A percentile compares a stretch with the other conserved stretches of the same genome.
Conservation (phyloP, 2,888 invertebrate genomes). For the Ectemnius continuus region DNA sequence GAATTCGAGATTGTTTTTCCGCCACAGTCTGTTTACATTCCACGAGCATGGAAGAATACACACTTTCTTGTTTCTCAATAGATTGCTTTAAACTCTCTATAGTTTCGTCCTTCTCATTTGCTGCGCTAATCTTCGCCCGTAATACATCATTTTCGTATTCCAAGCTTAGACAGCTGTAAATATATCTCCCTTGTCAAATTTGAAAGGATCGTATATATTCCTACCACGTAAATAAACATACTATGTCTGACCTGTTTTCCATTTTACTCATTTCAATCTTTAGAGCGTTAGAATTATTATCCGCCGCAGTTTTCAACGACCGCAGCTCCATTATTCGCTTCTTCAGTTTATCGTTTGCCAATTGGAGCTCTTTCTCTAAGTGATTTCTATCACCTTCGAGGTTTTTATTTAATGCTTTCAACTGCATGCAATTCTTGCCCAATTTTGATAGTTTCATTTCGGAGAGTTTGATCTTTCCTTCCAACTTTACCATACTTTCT, state of each 20-base stretch:
- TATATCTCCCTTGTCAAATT: slow-evolving; percentile 2
- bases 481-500: slow-evolving; percentile 21
- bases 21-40: slow-evolving; percentile 33
- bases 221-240: slow-evolving; percentile 5
- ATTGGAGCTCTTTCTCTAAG: slow-evolving; percentile 32
- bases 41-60: slow-evolving; percentile 17
- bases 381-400: slow-evolving; percentile 27
- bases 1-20: slow-evolving; percentile 39
- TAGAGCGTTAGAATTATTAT: slow-evolving; percentile 23
- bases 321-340: slow-evolving; percentile 42
- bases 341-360: slow-evolving; percentile 25
- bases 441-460: slow-evolving; percentile 19
- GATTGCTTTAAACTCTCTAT: slow-evolving; percentile 41
- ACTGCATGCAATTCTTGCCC: slow-evolving; percentile 20
- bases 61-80: slow-evolving; percentile 38
- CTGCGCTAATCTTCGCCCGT: slow-evolving; percentile 29
- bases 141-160: slow-evolving; percentile 53
- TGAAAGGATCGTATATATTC: slow-evolving; percentile 7
- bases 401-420: slow-evolving; percentile 40
- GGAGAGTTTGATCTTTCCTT: slow-evolving; percentile 10
- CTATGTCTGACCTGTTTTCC: slow-evolving; percentile 48
- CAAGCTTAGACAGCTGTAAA: slow-evolving; percentile 49
- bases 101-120: slow-evolving; percentile 41
- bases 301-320: too few species aligned
- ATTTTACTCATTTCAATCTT: slow-evolving; percentile 45